These are phyloP conservation scores for Crypturellus tataupa DNA, from an alignment of 2,797 vertebrate genomes.

Conservation along the genomic window DNA sequence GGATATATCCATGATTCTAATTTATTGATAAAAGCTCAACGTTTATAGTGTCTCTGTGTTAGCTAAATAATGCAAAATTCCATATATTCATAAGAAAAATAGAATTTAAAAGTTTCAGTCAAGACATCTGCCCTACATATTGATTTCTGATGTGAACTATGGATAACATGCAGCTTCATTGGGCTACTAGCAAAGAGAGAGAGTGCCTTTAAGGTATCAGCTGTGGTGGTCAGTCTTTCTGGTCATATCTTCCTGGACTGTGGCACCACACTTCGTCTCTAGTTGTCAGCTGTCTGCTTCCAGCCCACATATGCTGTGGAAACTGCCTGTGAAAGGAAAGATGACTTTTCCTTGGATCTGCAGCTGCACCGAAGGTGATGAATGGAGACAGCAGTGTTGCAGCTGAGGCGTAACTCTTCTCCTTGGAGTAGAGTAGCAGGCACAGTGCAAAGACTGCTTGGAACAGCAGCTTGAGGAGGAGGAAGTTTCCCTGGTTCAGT, in stretches of 20 bases:
- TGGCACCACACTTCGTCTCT: background rate
- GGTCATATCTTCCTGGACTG: background rate
- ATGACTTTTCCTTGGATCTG: background rate
- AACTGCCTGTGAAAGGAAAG: background rate
- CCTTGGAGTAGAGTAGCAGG: background rate
- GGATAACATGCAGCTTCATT: background rate
- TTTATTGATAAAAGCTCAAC: slow-evolving; percentile 1
- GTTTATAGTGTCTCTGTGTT: slow-evolving; percentile 19
- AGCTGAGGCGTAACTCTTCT: background rate
- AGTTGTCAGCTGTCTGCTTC: background rate
- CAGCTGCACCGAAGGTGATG: background rate
- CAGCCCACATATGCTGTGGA: background rate
- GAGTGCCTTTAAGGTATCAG: background rate
- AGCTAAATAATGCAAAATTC: slow-evolving; percentile 49
- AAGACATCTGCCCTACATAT: background rate
- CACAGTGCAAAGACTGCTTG: background rate
- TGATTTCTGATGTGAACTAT: background rate
- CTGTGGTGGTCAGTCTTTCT: background rate
- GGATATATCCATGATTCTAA: slow-evolving; percentile 29
- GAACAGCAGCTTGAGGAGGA: background rate
- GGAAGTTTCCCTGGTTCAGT: background rate
- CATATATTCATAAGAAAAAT: slow-evolving; percentile 31
- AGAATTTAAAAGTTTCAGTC: background rate
- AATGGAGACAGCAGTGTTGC: background rate
- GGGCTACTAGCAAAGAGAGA: background rate